These are phyloP conservation scores for Thinocorus orbignyianus DNA, from an alignment of 2,113 vertebrate genomes.

Conservation along the genomic window DNA sequence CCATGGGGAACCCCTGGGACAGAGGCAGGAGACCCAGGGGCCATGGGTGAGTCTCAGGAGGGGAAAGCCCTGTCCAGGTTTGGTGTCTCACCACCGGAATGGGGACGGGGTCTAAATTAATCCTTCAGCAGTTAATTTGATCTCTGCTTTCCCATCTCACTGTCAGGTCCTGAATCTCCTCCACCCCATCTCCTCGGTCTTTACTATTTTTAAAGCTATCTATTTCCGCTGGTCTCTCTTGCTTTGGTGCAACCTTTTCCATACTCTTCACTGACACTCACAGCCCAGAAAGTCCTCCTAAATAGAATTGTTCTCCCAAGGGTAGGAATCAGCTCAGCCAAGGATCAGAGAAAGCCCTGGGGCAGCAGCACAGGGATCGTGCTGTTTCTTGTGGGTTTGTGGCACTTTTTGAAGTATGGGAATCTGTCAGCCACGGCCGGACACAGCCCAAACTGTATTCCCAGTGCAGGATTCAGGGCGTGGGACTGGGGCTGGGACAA, in stretches of 20 bases:
- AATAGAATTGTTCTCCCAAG: background rate
- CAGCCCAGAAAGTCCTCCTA: background rate
- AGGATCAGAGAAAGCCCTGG: background rate
- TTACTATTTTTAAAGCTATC: background rate
- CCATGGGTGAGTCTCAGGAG: background rate
- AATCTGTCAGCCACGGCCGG: background rate
- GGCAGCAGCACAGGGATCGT: background rate
- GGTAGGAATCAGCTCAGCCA: background rate
- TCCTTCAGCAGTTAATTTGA: background rate
- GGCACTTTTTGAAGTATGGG: slow-evolving; percentile 4
- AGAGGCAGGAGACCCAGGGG: background rate
- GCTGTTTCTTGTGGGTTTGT: background rate
- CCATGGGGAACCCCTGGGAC: fast-evolving
- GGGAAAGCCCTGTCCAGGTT: background rate
- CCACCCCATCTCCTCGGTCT: background rate
- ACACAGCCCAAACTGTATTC: background rate
- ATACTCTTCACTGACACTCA: background rate
- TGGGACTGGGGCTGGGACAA: background rate
- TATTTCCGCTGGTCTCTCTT: background rate
- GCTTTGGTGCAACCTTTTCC: background rate
- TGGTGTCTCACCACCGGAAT: fast-evolving
- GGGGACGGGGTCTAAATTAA: background rate
- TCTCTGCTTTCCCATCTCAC: background rate
- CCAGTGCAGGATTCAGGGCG: background rate
- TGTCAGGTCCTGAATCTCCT: background rate